phyloP scores from a whole-genome alignment of 2,888 invertebrate genomes.

The Stenotaenia linearis region DNA sequence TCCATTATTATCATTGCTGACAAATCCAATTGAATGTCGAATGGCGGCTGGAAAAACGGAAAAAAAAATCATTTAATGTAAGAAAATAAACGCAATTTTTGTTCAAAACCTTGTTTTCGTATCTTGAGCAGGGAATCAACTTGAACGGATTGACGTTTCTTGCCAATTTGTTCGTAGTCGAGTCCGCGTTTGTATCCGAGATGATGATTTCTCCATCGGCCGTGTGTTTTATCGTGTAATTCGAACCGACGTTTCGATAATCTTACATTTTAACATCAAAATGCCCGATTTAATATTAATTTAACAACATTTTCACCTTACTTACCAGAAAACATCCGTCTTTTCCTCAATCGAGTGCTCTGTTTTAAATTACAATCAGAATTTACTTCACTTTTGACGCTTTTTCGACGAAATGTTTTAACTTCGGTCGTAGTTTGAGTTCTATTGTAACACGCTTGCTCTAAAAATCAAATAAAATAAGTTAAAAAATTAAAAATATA shows the following conservation, averaged over 20 bases:
- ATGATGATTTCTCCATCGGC: too few relatives aligned
- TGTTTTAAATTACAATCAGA: slow-evolving; percentile 21
- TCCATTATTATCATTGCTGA: slow-evolving; percentile 60
- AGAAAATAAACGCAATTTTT: neutral
- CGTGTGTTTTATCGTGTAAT: too few relatives aligned
- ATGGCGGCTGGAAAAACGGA: neutral
- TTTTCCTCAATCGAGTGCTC: neutral
- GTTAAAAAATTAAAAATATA: slow-evolving; percentile 16
- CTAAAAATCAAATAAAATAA: slow-evolving; percentile 34
- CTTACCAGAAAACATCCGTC: too few relatives aligned
- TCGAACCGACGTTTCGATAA: too few relatives aligned
- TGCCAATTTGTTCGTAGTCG: too few relatives aligned
- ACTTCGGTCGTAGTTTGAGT: too few relatives aligned
- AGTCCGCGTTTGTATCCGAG: too few relatives aligned
- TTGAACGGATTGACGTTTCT: neutral
- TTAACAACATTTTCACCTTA: too few relatives aligned
- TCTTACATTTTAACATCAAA: too few relatives aligned
- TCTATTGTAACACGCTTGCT: slow-evolving; percentile 36
- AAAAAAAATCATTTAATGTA: neutral
- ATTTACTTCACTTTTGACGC: neutral
- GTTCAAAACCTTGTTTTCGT: neutral
- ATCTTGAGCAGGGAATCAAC: neutral
- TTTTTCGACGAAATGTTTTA: too few relatives aligned
- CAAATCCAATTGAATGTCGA: neutral
- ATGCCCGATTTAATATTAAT: too few relatives aligned